phyloP scores from a whole-genome alignment of 2,888 invertebrate species.

The Nycteola revayana region DNA sequence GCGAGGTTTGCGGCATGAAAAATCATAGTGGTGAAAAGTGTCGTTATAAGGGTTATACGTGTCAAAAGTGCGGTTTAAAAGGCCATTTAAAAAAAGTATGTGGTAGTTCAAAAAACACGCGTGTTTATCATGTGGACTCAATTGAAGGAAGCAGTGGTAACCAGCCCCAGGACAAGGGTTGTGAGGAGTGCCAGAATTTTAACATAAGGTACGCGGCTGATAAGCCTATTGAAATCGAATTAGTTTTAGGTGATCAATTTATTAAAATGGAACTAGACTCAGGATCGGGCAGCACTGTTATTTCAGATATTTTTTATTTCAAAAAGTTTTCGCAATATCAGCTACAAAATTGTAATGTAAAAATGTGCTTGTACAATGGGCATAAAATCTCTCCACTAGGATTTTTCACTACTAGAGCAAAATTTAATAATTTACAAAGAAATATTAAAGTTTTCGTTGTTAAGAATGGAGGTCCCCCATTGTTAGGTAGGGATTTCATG shows the following conservation, averaged over 20 bases:
- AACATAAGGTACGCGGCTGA: conserved; percentile 10
- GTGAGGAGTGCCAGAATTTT: not conserved
- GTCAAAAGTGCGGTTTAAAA: conserved; percentile 20
- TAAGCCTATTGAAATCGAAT: conserved; percentile 2
- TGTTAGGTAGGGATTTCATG: conserved; percentile 19
- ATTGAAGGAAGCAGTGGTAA: not conserved
- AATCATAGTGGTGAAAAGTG: conserved; percentile 9
- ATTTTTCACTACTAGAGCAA: not conserved
- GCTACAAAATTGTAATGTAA: conserved; percentile 9
- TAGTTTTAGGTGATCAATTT: not conserved
- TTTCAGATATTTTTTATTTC: not conserved
- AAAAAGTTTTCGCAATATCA: not conserved
- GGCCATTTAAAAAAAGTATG: conserved; percentile 13
- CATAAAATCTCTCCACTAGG: not conserved
- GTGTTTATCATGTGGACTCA: not conserved
- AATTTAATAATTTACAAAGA: not conserved
- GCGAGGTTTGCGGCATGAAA: not conserved
- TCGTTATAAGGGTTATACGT: conserved; percentile 19
- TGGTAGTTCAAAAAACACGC: not conserved
- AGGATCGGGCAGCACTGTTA: not conserved
- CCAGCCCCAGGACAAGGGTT: not conserved
- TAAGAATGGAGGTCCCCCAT: conserved; percentile 23
- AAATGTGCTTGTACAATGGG: conserved; percentile 4
- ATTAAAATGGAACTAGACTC: not conserved
- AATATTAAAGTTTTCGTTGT: conserved; percentile 22